phyloP scores from a whole-genome alignment of 2,888 invertebrate species.

The Sarcophaga carnaria region DNA sequence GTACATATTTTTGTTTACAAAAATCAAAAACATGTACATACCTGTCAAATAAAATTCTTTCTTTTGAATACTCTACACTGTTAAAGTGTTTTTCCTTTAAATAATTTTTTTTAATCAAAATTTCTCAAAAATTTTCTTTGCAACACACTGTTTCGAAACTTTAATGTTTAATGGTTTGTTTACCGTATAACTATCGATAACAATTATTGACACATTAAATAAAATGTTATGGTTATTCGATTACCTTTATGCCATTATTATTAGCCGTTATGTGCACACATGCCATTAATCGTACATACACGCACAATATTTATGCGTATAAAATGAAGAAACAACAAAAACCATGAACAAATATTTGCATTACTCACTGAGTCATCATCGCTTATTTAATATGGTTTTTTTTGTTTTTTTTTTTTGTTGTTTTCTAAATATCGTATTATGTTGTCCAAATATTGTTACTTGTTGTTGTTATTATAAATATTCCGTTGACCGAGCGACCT shows the following conservation, averaged over 20 bases:
- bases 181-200: background rate
- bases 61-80: no score
- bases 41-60: no score
- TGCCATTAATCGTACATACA: background rate
- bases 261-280: background rate
- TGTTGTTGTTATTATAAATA: constrained; percentile 44
- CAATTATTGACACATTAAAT: background rate
- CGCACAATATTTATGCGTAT: constrained; percentile 38
- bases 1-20: no score
- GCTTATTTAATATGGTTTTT: constrained; percentile 18
- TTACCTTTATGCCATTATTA: constrained; percentile 12
- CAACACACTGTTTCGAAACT: background rate
- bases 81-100: no score
- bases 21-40: no score
- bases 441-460: background rate
- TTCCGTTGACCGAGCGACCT: constrained; percentile 68
- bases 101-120: no score
- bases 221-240: constrained; percentile 22
- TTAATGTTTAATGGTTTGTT: background rate
- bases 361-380: constrained; percentile 23
- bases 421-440: background rate
- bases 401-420: constrained; percentile 43
- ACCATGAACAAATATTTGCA: constrained; percentile 29
- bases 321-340: constrained; percentile 27
- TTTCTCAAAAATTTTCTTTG: no score